Conservation (phyloP, 1,140 invertebrate genomes). For the Epicauta chinensis region DNA sequence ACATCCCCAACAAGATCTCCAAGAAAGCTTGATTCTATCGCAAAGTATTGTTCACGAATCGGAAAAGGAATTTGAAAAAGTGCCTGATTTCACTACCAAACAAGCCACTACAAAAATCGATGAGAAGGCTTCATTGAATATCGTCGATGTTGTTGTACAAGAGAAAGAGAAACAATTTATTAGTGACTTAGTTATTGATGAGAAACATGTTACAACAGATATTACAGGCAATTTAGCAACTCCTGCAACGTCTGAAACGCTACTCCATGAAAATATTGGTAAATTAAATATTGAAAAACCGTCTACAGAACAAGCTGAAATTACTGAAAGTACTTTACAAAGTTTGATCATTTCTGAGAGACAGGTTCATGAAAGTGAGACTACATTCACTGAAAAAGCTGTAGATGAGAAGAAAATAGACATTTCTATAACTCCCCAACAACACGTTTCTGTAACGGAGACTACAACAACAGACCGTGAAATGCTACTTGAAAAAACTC, state of each 20-base stretch:
- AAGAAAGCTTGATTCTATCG: slow-evolving; percentile 47
- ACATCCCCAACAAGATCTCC: slow-evolving; percentile 42
- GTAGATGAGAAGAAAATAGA: slow-evolving; percentile 21
- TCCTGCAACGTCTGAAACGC: slow-evolving; percentile 20
- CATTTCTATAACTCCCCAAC: slow-evolving; percentile 27
- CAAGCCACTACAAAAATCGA: slow-evolving; percentile 42
- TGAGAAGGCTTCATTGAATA: slow-evolving; percentile 43
- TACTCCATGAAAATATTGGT: slow-evolving; percentile 22
- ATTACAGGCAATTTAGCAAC: slow-evolving; percentile 16
- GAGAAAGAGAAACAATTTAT: slow-evolving; percentile 47
- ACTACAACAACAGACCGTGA: slow-evolving; percentile 29
- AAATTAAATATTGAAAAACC: slow-evolving; percentile 15
- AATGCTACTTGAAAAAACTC: slow-evolving; percentile 10
- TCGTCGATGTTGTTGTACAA: slow-evolving; percentile 44
- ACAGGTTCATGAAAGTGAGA: slow-evolving; percentile 45
- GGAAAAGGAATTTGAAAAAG: slow-evolving; percentile 36
- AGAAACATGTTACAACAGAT: slow-evolving; percentile 35
- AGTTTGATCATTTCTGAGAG: slow-evolving; percentile 44
- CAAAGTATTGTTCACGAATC: slow-evolving; percentile 47
- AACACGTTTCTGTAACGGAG: slow-evolving; percentile 41
- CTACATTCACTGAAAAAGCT: slow-evolving; percentile 17
- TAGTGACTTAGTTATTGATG: slow-evolving; percentile 34
- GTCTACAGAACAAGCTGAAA: slow-evolving; percentile 20
- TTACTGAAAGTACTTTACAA: slow-evolving; percentile 43
- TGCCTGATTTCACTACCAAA: slow-evolving; percentile 23